phyloP scores from a whole-genome alignment of 2,888 invertebrate genomes.

The Leptura quadrifasciata region DNA sequence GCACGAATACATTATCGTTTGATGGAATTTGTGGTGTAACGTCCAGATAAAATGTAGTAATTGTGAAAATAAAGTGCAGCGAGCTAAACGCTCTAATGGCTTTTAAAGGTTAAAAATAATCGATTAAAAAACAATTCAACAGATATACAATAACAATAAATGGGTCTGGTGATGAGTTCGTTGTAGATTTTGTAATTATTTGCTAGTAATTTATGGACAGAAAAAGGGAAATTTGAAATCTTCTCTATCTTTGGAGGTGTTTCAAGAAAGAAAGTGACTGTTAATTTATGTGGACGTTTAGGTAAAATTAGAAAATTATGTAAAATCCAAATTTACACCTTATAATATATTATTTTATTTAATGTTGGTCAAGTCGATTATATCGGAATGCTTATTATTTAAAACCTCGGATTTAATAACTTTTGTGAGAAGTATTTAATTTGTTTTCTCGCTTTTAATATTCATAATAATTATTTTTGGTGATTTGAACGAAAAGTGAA shows the following conservation, averaged over 20 bases:
- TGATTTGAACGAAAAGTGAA: slow-evolving; percentile 32
- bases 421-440: background rate
- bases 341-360: background rate
- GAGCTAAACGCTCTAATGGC: slow-evolving; percentile 18
- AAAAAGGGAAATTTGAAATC: slow-evolving; percentile 24
- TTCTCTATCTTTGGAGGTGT: background rate
- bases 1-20: slow-evolving; percentile 6
- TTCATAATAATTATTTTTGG: background rate
- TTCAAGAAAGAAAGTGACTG: slow-evolving; percentile 19
- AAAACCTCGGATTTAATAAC: background rate
- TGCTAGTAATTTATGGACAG: background rate
- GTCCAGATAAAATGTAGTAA: slow-evolving; percentile 5
- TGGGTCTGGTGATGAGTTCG: background rate
- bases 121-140: slow-evolving; percentile 8
- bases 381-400: background rate
- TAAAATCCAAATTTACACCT: slow-evolving; percentile 2
- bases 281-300: background rate
- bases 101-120: slow-evolving; percentile 38
- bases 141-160: slow-evolving; percentile 8
- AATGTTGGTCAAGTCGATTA: background rate
- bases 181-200: slow-evolving; percentile 4
- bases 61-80: slow-evolving; percentile 26
- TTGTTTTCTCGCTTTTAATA: background rate
- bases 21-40: slow-evolving; percentile 7
- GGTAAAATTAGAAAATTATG: background rate